Base-by-base conservation (phyloP, 2,888 invertebrate genomes). In the Danaus chrysippus region DNA sequence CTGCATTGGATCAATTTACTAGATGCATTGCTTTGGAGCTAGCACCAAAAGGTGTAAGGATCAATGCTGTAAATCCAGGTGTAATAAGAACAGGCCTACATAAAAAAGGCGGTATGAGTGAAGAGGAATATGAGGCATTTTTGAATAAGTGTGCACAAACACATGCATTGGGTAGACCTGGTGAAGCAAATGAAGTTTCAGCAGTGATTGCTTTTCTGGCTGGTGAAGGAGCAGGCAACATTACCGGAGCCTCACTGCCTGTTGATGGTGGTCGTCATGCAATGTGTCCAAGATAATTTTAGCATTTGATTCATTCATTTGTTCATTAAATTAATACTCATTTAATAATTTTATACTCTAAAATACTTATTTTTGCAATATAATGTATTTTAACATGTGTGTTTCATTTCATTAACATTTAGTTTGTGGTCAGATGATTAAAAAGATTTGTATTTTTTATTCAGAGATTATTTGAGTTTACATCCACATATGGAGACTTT, bases 1-100 rank as follows among this genome's bases (percentile, higher is more conserved):
- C 97, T 52, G 97, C 98, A 6, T 83, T 99, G 9, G 99, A 99
- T 87, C 98, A 99, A 79, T 94, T 99, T 71, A 99, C 99, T 0
- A 93, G 95, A 77, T 98, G 98, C 79, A 92, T 94, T 3, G 97
- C 99, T 9, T 83, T 99, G 23, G 98, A 97, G 76, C 84, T 97
- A 61, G 96, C 94, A 23, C 75, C 92, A 0, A 95, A 95, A 78
- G 93, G 94, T 68, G 96, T 98, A 0, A 92, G 98, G 42, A 97
- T 97, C 0, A 98, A 98, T 82, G 93, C 95, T 59, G 97, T 98
- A 0, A 97, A 97, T 84, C 98, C 98, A 46, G 99, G 98, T 13
- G 98, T 98, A 0, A 95, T 96, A n/a, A 82, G 94, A 1, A 98
- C 98, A 0, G 95, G 97, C 71, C 81, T 98, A 54, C 98, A 98